Evolutionary conservation across 2,113 vertebrate species (phyloP), one percentile per base, ranked within the genome.

Genomic region (Hippolais icterina): DNA sequence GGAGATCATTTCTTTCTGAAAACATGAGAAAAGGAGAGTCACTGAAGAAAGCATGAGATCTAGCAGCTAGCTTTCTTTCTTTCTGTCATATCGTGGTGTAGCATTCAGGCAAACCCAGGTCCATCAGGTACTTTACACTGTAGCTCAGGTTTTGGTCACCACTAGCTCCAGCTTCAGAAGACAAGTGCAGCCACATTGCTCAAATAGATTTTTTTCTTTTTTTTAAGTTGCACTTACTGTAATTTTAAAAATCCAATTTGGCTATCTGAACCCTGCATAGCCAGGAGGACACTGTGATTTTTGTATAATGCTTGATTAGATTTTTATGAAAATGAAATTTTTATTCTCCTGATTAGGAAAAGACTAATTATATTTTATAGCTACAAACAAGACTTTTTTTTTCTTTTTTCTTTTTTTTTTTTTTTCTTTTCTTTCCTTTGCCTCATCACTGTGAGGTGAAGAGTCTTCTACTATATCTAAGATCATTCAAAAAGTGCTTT

Each of bases 1-100:
- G 95, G 96, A 96, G 86, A 76, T 5, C 1, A 70, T 35, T 93
- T 44, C 57, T 85, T 96, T 96, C 83, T 86, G 81, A 92, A 95
- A 97, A 90, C 75, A 35, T 49, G 75, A 80, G 83, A 72, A 91
- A 93, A 96, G 80, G 83, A 96, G 93, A 97, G 90, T 72, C 96
- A 87, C 21, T 89, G 90, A 96, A 95, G 96, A 98, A 97, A 97
- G 95, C 96, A 95, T 1, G 5, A 94, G 92, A 94, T 92, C 93
- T 94, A 97, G 93, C 94, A 96, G 96, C 96, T 89, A 93, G 96
- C 92, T 97, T 97, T 83, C 97, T 97, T 97, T 89, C 97, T 61
- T 69, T 86, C 28, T 37, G n/a, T 83, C 83, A 71, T 53, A 59
- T 28, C 7, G 1, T 92, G 69, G 65, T 77, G 33, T 12, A 87